A percentile compares a stretch with the other conserved stretches of the same genome.
These are phyloP conservation scores for Magallana nippona DNA, from an alignment of 2,888 invertebrate species.

Conservation along the genomic window DNA sequence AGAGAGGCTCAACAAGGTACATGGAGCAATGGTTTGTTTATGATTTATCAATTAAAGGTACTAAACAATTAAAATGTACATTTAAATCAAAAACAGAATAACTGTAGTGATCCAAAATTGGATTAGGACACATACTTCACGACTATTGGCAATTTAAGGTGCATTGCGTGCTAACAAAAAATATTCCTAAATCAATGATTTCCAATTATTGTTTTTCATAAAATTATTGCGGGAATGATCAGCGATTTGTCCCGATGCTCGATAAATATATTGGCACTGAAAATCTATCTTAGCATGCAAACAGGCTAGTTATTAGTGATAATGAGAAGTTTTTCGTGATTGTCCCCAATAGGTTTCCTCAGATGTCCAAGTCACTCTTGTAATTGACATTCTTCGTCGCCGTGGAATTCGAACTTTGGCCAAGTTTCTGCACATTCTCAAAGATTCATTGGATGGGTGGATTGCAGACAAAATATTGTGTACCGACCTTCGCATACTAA, in stretches of 20 bases:
- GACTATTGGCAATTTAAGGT: too few species aligned
- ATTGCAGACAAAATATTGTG: constrained; percentile 20
- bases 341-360: constrained; percentile 5
- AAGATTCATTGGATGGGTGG: constrained; percentile 31
- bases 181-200: too few species aligned
- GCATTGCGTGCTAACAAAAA: too few species aligned
- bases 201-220: too few species aligned
- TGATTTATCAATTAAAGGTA: not conserved
- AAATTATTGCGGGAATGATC: too few species aligned
- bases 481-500: not conserved
- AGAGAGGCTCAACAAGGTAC: constrained; percentile 3
- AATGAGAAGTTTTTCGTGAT: not conserved
- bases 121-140: too few species aligned
- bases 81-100: too few species aligned
- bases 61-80: too few species aligned
- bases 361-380: constrained; percentile 7
- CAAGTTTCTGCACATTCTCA: constrained; percentile 10
- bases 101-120: too few species aligned
- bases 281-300: not conserved
- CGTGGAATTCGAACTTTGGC: not conserved
- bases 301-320: not conserved
- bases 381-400: constrained; percentile 19
- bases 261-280: too few species aligned
- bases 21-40: not conserved
- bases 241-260: too few species aligned